Base-by-base conservation (phyloP, 2,888 invertebrate species). In the Diabrotica balteata region DNA sequence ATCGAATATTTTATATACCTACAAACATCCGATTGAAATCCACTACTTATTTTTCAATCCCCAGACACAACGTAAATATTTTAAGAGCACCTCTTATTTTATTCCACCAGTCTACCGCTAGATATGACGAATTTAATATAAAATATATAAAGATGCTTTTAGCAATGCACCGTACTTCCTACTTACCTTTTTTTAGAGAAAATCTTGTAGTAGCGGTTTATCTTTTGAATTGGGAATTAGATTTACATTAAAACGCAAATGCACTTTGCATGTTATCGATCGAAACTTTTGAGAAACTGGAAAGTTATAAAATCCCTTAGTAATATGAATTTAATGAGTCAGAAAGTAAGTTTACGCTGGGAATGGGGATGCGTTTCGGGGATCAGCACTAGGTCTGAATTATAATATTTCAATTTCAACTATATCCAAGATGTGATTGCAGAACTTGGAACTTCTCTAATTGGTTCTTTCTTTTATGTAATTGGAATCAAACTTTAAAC, bases 321-420 rank as follows among this genome's bases (percentile, higher is more conserved):
- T 54, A 54, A 62, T 62, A 32, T 54, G 32, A 62, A 62, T 51
- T 62, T 62, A 62, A 62, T 62, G 54, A 62, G 54, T 45, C 62
- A 53, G 52, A 54, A 62, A 62, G 62, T 52, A 60, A 60, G 44
- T 60, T 60, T 60, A 60, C 44, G 49, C 11, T 44, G 32, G 42
- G 52, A 32, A 44, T 62, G 42, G 32, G 54, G 9, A 62, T 53
- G 51, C 22, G 7, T n/a, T 47, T 32, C 62, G 42, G 7, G 17
- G 17, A 61, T 46, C 52, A n/a, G 44, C 52, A 45, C 61, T 43
- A n/a, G 51, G 52, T 45, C 52, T 43, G 45, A 61, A 61, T 50
- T 61, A 52, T 61, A 54, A 54, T 62, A 62, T 62, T 54, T 54
- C 43, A 62, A 45, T 54, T 43, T 42, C 54, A 42, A 54, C 54